These are phyloP conservation scores for Lasaia peninsularis DNA, from an alignment of 1,140 invertebrate genomes.

Conservation along the genomic window DNA sequence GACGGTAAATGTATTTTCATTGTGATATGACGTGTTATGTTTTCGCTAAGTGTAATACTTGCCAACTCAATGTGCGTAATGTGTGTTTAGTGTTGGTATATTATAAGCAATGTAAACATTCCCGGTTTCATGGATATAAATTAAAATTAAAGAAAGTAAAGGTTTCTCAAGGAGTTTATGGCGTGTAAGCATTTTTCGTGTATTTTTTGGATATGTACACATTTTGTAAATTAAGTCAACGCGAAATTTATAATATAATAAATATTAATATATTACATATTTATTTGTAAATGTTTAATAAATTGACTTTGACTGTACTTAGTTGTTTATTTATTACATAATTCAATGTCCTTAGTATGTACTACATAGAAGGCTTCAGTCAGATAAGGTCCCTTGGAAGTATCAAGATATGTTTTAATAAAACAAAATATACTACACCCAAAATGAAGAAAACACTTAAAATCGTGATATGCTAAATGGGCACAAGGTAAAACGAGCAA, in stretches of 20 bases:
- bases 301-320: constrained; percentile 13
- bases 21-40: constrained; percentile 27
- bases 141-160: not conserved
- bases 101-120: constrained; percentile 9
- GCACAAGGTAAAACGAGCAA: too few relatives aligned
- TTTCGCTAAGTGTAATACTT: constrained; percentile 22
- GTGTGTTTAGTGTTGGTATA: not conserved
- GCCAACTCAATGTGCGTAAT: constrained; percentile 15
- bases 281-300: constrained; percentile 17
- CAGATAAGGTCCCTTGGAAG: too few relatives aligned
- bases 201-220: constrained; percentile 4
- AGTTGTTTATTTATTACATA: not conserved
- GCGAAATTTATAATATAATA: not conserved
- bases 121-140: not conserved
- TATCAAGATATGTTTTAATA: too few relatives aligned
- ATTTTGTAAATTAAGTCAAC: not conserved
- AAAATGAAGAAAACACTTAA: too few relatives aligned
- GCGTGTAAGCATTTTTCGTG: not conserved
- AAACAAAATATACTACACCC: too few relatives aligned
- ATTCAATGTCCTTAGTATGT: too few relatives aligned
- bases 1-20: constrained; percentile 21
- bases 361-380: too few relatives aligned
- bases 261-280: constrained; percentile 1
- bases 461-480: too few relatives aligned
- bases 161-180: not conserved